Evolutionary conservation across 2,888 invertebrate species (phyloP).

Genomic region (Sarcophaga variegata): DNA sequence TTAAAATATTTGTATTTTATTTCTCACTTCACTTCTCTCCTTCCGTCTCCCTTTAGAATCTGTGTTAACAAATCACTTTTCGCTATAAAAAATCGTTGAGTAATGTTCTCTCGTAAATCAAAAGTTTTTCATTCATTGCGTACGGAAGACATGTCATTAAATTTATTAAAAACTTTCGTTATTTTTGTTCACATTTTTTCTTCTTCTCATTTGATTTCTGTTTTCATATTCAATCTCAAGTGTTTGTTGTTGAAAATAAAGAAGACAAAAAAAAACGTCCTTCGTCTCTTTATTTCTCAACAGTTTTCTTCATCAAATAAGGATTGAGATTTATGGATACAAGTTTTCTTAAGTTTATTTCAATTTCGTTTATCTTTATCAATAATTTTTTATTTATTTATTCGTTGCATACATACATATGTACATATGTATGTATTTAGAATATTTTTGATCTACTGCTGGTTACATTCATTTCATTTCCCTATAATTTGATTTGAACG

Average conservation of each 20-base stretch:
- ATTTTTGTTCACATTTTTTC: background rate
- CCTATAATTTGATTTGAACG: constrained; percentile 46
- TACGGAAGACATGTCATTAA: constrained; percentile 58
- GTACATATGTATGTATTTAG: no score
- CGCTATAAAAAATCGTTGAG: constrained; percentile 45
- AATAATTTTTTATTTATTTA: background rate
- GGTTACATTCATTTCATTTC: constrained; percentile 22
- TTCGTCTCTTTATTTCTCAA: no score
- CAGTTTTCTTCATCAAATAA: background rate
- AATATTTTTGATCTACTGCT: no score
- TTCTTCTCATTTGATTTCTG: background rate
- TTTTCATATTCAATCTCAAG: background rate
- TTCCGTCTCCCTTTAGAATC: no score
- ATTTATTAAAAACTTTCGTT: constrained; percentile 64
- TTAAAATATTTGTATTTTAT: no score
- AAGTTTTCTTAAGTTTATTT: background rate
- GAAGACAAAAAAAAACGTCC: no score
- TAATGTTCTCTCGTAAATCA: constrained; percentile 63
- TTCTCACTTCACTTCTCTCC: no score
- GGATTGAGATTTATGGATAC: background rate
- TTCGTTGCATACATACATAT: no score
- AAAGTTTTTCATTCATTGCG: constrained; percentile 57
- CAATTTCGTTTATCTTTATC: background rate
- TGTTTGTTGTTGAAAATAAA: background rate
- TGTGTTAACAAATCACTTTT: constrained; percentile 35